phyloP scores from a whole-genome alignment of 2,797 vertebrate species.

The Xiphophorus birchmanni region DNA sequence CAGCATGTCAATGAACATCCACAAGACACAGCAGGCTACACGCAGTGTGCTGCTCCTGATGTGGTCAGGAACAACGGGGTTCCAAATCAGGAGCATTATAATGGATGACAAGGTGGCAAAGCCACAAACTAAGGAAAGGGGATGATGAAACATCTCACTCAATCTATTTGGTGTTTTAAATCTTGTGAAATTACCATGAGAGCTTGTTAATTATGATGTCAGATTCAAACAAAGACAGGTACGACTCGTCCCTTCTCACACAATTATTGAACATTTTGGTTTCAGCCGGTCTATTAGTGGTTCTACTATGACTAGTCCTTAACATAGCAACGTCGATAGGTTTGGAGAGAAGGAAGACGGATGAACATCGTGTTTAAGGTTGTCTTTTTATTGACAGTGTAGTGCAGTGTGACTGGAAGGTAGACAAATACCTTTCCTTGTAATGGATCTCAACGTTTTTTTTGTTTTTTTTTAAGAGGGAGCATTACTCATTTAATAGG shows the following conservation, averaged over 20 bases:
- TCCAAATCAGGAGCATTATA: neutral
- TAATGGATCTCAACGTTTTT: too few relatives aligned
- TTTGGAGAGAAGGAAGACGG: neutral
- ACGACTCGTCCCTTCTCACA: neutral
- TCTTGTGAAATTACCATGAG: neutral
- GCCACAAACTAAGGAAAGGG: neutral
- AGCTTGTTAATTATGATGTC: neutral
- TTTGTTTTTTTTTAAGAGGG: too few relatives aligned
- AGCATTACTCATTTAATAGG: too few relatives aligned
- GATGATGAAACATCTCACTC: neutral
- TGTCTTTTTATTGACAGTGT: too few relatives aligned
- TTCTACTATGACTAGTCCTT: neutral
- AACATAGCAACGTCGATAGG: neutral
- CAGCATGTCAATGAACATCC: conserved; percentile 21
- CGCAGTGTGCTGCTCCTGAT: neutral
- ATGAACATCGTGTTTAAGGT: too few relatives aligned
- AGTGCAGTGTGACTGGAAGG: too few relatives aligned
- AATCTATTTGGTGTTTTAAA: neutral
- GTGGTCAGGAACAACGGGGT: neutral
- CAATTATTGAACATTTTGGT: neutral
- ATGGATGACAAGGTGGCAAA: neutral
- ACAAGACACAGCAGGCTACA: neutral
- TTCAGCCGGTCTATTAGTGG: neutral
- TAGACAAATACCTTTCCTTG: too few relatives aligned
- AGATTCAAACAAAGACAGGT: too few relatives aligned